Percentiles rank a stretch among this genome's conserved stretches.
phyloP scores from a whole-genome alignment of 1,140 invertebrate genomes.

The Mya arenaria region DNA sequence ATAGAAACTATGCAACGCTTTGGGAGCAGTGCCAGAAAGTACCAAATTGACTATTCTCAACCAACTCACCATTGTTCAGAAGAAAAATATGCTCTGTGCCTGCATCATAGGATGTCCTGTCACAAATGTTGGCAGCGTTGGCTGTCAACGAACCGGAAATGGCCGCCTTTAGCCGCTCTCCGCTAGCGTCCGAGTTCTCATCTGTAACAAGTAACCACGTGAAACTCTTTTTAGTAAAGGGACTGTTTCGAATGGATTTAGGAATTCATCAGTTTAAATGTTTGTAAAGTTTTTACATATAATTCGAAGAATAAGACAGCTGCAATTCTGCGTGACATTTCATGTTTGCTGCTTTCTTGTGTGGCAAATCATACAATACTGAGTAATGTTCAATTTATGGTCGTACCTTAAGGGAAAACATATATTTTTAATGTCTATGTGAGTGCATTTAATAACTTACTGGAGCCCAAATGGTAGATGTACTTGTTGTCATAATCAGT shows the following conservation, averaged over 20 bases:
- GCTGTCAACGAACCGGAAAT: not conserved
- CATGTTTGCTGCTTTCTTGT: not conserved
- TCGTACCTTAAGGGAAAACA: not conserved
- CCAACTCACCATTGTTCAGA: constrained; percentile 37
- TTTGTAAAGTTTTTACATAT: not conserved
- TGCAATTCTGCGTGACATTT: not conserved
- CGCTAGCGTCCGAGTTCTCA: constrained; percentile 16
- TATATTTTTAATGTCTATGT: not conserved
- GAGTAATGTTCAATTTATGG: not conserved
- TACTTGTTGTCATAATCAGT: not conserved
- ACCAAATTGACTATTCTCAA: not conserved
- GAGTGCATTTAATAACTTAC: not conserved
- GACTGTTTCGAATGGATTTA: not conserved
- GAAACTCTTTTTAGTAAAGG: not conserved
- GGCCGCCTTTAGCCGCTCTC: constrained; percentile 30
- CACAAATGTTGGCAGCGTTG: constrained; percentile 27
- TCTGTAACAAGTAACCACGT: not conserved
- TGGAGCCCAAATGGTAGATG: constrained; percentile 39
- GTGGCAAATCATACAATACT: not conserved
- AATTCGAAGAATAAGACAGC: not conserved
- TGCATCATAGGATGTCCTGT: constrained; percentile 17
- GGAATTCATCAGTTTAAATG: not conserved
- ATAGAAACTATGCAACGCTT: not conserved
- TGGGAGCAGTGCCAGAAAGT: not conserved
- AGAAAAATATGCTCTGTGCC: constrained; percentile 39